phyloP scores from a whole-genome alignment of 2,797 vertebrate species.

The Sebastes hopkinsi region DNA sequence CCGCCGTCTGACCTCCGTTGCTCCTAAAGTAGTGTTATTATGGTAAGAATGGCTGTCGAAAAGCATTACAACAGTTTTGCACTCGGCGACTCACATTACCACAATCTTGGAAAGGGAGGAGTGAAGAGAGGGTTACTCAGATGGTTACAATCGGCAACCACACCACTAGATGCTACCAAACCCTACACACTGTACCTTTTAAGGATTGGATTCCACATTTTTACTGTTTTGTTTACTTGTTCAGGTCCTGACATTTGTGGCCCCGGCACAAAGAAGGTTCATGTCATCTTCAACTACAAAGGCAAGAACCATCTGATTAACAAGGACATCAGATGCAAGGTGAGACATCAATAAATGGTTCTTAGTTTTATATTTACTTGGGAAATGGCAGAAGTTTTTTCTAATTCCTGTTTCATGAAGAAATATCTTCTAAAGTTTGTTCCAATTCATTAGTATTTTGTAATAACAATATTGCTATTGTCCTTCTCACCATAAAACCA shows the following conservation, averaged over 20 bases:
- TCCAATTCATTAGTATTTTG: background rate
- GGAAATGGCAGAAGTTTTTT: background rate
- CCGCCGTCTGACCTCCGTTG: too few species aligned
- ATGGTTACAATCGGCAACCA: too few species aligned
- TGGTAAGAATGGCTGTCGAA: too few species aligned
- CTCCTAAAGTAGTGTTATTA: too few species aligned
- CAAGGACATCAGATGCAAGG: constrained; percentile 89
- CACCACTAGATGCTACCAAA: too few species aligned
- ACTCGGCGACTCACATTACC: too few species aligned
- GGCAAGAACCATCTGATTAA: constrained; percentile 90
- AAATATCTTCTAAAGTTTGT: background rate
- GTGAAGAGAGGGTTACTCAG: too few species aligned
- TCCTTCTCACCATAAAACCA: background rate
- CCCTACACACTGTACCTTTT: too few species aligned
- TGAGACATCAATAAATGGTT: constrained; percentile 53
- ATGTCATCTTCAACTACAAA: constrained; percentile 89
- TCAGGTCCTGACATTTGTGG: constrained; percentile 92
- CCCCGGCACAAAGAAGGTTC: constrained; percentile 90
- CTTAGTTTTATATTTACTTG: background rate
- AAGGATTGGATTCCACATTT: background rate
- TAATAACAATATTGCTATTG: background rate
- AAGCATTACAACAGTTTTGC: too few species aligned
- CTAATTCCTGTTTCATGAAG: background rate
- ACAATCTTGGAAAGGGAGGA: too few species aligned
- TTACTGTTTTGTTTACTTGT: background rate